A percentile compares a stretch with the other conserved stretches of the same genome.
Conservation (phyloP, 2,888 invertebrate species). For the Busseola fusca region DNA sequence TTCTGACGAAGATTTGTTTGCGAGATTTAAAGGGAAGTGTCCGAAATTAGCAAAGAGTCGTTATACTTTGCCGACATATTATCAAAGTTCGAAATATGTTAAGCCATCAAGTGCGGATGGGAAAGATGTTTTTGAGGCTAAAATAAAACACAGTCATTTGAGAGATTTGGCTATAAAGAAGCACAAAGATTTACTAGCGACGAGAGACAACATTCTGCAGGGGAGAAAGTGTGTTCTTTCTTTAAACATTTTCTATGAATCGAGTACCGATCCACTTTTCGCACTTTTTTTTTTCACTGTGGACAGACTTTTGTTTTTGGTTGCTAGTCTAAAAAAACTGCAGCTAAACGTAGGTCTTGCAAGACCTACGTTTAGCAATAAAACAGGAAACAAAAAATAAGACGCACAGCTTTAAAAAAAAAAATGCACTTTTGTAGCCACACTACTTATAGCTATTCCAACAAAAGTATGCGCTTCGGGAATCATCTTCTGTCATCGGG, state of each 20-base stretch:
- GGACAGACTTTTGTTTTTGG: constrained; percentile 42
- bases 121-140: constrained; percentile 71
- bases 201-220: constrained; percentile 89
- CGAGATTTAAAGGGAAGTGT: constrained; percentile 78
- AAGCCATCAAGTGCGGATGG: constrained; percentile 66
- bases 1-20: constrained; percentile 71
- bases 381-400: background rate
- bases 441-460: background rate
- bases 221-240: constrained; percentile 87
- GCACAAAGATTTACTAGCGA: constrained; percentile 86
- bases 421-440: too few species aligned
- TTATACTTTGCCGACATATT: constrained; percentile 77
- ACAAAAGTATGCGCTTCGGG: background rate
- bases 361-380: background rate
- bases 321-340: constrained; percentile 31
- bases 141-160: constrained; percentile 79
- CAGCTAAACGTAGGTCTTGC: background rate
- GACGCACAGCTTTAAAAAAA: too few species aligned
- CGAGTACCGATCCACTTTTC: background rate
- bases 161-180: constrained; percentile 88
- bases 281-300: constrained; percentile 5
- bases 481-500: background rate
- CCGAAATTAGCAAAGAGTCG: constrained; percentile 80
- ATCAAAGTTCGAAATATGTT: constrained; percentile 83
- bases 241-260: background rate